Evolutionary conservation across 1,140 invertebrate species (phyloP).

Genomic region (Neodiprion fabricii): DNA sequence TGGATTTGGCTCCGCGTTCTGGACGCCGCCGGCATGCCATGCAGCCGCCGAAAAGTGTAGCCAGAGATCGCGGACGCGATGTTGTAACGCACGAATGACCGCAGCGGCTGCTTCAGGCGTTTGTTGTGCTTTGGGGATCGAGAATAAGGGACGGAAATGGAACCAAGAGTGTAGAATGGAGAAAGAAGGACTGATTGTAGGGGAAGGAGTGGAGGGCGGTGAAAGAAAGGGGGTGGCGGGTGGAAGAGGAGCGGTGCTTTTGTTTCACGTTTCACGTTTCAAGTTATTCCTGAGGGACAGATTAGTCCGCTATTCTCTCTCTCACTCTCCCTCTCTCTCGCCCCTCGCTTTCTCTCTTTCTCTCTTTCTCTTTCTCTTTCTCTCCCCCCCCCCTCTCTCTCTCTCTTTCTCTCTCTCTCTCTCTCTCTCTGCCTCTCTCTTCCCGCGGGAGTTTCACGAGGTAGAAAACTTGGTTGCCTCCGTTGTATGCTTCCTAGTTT

Average conservation of each 20-base stretch:
- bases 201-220: constrained; percentile 5
- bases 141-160: constrained; percentile 29
- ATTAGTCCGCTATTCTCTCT: constrained; percentile 27
- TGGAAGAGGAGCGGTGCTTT: constrained; percentile 37
- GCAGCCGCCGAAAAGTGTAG: no score
- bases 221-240: constrained; percentile 10
- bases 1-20: no score
- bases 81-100: background rate
- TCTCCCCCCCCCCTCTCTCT: background rate
- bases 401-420: background rate
- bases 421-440: background rate
- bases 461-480: constrained; percentile 43
- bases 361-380: background rate
- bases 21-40: background rate
- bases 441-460: background rate
- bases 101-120: background rate
- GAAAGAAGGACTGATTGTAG: constrained; percentile 4
- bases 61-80: background rate
- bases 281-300: constrained; percentile 52
- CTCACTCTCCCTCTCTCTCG: background rate
- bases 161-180: background rate
- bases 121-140: constrained; percentile 4
- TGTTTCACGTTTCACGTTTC: constrained; percentile 51
- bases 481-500: constrained; percentile 52
- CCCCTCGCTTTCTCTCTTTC: background rate